Evolutionary conservation across 2,888 invertebrate species (phyloP), one percentile per base, ranked within the genome.

Genomic region (Boloria selene): DNA sequence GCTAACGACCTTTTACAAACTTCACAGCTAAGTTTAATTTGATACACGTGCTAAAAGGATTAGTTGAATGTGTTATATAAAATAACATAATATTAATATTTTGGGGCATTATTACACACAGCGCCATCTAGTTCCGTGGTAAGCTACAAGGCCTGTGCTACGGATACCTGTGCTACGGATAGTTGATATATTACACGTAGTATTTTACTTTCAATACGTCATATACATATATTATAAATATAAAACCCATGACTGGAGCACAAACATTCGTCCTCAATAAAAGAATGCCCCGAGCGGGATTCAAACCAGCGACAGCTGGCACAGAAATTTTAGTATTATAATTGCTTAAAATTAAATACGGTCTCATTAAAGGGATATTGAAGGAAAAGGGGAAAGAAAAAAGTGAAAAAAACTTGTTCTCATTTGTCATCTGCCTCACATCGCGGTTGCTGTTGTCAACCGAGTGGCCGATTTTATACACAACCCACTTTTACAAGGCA

Each of bases 351-450:
- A 10, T 52, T 53, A 16, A 55, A 18, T 22, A 10, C 17, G 47
- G 47, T 47, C 26, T 49, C 45, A 26, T 58, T 58, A 58, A 16
- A 47, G 56, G 45, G 16, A 58, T 22, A 45, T 47, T 13, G 47
- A 6, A 17, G 14, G 6, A 47, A 47, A 47, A 47, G n/a, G n/a
- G 4, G 4, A n/a, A 47, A 38, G 31, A 14, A 47, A 47, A 1
- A 7, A 58, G 17, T 42, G 14, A 58, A 75, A 75, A 74, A 75
- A 79, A 80, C 77, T 81, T 80, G 74, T 79, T 80, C 83, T 87
- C 85, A 86, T 88, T 88, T 88, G 87, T 87, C 88, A 88, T 87
- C 82, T 82, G 81, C 77, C 78, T 77, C 74, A 82, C 83, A 84
- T 86, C 84, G 80, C 78, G 77, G 76, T 79, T 77, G 77, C 79